phyloP scores from a whole-genome alignment of 2,113 vertebrate genomes.

The Orcinus orca region DNA sequence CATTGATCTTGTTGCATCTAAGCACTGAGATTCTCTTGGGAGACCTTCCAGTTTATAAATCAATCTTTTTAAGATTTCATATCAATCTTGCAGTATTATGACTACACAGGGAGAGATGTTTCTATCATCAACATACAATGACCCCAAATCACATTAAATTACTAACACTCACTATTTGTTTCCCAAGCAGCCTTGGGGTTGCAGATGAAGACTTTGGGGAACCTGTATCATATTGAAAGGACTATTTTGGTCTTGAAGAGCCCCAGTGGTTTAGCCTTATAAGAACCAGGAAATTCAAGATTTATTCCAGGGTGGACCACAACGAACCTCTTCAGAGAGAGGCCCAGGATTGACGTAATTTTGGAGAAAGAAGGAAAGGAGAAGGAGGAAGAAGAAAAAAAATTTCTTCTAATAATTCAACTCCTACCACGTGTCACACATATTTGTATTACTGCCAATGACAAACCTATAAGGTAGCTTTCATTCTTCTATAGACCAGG shows the following conservation, averaged over 20 bases:
- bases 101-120: neutral
- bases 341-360: neutral
- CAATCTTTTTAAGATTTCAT: neutral
- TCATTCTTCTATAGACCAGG: neutral
- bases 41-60: neutral
- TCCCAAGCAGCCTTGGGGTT: neutral
- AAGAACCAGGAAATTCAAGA: neutral
- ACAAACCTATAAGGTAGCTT: neutral
- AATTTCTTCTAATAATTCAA: neutral
- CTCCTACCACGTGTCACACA: neutral
- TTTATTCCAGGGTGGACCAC: neutral
- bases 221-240: neutral
- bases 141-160: neutral
- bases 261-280: neutral
- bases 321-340: rapidly evolving
- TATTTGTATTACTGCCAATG: neutral
- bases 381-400: neutral
- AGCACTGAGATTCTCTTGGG: neutral
- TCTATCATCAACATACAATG: neutral
- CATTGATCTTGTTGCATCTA: neutral
- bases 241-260: neutral
- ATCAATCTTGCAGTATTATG: neutral
- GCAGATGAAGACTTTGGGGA: neutral
- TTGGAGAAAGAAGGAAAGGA: neutral
- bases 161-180: neutral